Conservation (phyloP, 2,113 vertebrate species). For the Hymenochirus boettgeri region DNA sequence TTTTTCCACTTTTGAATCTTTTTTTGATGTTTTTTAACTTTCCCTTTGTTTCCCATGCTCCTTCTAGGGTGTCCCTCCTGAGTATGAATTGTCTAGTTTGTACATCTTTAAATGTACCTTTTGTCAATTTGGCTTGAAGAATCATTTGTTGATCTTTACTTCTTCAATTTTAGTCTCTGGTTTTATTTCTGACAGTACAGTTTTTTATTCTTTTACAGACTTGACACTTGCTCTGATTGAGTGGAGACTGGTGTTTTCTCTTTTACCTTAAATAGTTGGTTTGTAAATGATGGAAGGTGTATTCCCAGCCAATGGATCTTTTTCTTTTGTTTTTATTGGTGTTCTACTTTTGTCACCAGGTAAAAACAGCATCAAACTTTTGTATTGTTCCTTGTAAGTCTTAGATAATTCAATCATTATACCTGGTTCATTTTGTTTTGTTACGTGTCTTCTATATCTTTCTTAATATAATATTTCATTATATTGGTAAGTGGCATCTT, state of each 20-base stretch:
- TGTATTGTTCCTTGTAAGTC: too few species aligned
- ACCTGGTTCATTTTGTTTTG: too few species aligned
- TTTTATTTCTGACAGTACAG: not conserved
- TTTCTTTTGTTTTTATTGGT: not conserved
- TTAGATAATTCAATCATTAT: not conserved
- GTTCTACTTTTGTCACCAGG: too few species aligned
- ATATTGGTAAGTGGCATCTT: too few species aligned
- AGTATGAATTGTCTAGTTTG: not conserved
- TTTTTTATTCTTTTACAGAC: too few species aligned
- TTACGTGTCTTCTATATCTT: too few species aligned
- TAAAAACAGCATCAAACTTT: too few species aligned
- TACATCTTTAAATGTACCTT: too few species aligned
- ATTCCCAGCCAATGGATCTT: not conserved
- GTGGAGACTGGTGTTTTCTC: not conserved
- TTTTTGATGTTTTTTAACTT: conserved; percentile 1
- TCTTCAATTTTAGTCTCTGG: not conserved
- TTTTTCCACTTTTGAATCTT: conserved; percentile 14
- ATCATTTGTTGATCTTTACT: too few species aligned
- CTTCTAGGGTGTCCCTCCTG: not conserved
- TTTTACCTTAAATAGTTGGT: not conserved
- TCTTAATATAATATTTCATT: too few species aligned
- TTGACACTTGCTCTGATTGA: too few species aligned
- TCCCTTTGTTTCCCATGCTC: not conserved
- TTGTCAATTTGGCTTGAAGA: too few species aligned
- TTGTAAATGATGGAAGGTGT: not conserved